A percentile compares a stretch with the other conserved stretches of the same genome.
Evolutionary conservation across 2,888 invertebrate genomes (phyloP).

Genomic region (Andrena trimmerana): DNA sequence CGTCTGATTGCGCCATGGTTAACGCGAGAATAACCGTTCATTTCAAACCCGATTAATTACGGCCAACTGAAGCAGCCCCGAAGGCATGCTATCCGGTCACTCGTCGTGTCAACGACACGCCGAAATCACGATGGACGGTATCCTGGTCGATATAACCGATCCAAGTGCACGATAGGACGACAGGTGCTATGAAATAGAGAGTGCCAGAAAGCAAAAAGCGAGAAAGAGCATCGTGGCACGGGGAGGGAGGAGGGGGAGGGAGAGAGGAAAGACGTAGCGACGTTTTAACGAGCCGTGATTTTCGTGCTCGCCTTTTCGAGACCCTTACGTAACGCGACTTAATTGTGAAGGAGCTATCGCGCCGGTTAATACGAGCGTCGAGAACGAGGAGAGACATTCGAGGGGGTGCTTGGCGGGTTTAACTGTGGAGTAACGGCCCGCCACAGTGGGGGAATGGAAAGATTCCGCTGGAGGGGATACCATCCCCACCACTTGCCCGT

Average conservation of each 20-base stretch:
- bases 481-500: slow-evolving; percentile 78
- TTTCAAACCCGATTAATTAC: slow-evolving; percentile 70
- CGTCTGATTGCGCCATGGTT: slow-evolving; percentile 56
- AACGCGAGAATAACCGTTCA: slow-evolving; percentile 62
- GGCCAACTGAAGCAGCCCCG: slow-evolving; percentile 64
- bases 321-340: slow-evolving; percentile 84
- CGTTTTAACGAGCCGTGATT: slow-evolving; percentile 79
- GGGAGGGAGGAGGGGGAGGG: background rate
- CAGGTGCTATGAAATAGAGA: slow-evolving; percentile 66
- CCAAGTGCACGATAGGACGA: slow-evolving; percentile 57
- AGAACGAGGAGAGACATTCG: slow-evolving; percentile 72
- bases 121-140: slow-evolving; percentile 66
- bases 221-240: slow-evolving; percentile 3
- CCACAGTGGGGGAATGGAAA: slow-evolving; percentile 53
- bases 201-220: slow-evolving; percentile 50
- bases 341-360: slow-evolving; percentile 85
- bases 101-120: slow-evolving; percentile 59
- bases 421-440: slow-evolving; percentile 70
- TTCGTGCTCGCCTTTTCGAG: slow-evolving; percentile 81
- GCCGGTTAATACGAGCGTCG: slow-evolving; percentile 82
- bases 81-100: slow-evolving; percentile 60
- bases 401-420: slow-evolving; percentile 76
- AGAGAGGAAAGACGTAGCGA: slow-evolving; percentile 56
- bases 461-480: slow-evolving; percentile 60
- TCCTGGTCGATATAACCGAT: slow-evolving; percentile 67